phyloP scores from a whole-genome alignment of 2,888 invertebrate genomes.

The Pycnomerus fuliginosus region DNA sequence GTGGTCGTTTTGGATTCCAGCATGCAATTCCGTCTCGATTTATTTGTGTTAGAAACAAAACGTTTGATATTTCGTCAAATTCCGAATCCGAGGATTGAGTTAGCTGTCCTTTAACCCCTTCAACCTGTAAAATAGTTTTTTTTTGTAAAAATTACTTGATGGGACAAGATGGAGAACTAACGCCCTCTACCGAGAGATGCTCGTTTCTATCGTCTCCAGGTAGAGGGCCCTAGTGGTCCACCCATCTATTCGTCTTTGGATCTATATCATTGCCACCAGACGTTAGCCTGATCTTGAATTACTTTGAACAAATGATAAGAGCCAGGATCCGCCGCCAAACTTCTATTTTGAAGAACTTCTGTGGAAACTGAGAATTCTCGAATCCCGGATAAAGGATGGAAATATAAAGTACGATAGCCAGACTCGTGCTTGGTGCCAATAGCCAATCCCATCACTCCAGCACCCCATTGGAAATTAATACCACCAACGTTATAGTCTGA shows the following conservation, averaged over 20 bases:
- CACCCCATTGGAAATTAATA: conserved; percentile 82
- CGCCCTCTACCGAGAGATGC: no score
- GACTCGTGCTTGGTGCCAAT: conserved; percentile 51
- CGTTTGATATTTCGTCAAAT: conserved; percentile 66
- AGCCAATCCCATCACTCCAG: conserved; percentile 76
- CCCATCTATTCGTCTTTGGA: no score
- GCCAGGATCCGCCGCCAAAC: conserved; percentile 64
- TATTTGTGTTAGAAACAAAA: conserved; percentile 75
- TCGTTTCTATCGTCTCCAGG: no score
- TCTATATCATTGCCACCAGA: no score
- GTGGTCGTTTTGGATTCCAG: conserved; percentile 72
- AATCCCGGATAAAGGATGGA: conserved; percentile 79
- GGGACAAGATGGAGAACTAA: no score
- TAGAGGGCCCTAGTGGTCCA: no score
- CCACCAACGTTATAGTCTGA: conserved; percentile 77
- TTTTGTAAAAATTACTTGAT: no score
- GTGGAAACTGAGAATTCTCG: conserved; percentile 79
- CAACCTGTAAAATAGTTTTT: conserved; percentile 51
- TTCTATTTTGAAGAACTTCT: conserved; percentile 70
- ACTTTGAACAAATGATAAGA: conserved; percentile 74
- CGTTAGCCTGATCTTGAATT: no score
- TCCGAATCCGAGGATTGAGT: conserved; percentile 75
- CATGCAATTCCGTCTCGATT: conserved; percentile 77
- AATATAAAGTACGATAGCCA: conserved; percentile 67
- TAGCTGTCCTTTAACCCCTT: conserved; percentile 70